Evolutionary conservation across 2,888 invertebrate genomes (phyloP), one percentile per base, ranked within the genome.

Genomic region (Odontothrips loti): DNA sequence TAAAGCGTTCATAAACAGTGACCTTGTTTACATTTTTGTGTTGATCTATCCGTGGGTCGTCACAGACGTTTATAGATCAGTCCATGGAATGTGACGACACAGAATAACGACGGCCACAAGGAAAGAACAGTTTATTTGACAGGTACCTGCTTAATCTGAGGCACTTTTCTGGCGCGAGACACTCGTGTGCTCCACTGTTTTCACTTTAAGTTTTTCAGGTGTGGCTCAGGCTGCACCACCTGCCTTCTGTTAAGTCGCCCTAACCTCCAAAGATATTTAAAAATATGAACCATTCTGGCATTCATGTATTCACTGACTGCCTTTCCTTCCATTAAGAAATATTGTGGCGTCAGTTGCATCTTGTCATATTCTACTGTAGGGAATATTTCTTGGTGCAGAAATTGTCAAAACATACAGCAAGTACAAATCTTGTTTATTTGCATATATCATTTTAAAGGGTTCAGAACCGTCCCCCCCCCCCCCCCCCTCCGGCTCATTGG

Each of bases 21-120:
- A 68, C 68, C 68, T 68, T 68, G 23, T 68, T 68, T 68, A 68
- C 68, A 68, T 68, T 68, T 68, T 68, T 68, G 68, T 68, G 68
- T 68, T 68, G 68, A 68, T 68, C 68, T 68, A 23, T 23, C 68
- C 68, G 68, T 68, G 68, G 68, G 68, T 68, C 68, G 23, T n/a
- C 68, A 68, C 68, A 68, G n/a, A 68, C 68, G 68, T 20, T 68
- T 68, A 68, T 68, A 68, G 68, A 68, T 68, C 23, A 68, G 23
- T 68, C 27, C 68, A 23, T 68, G 68, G 68, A 68, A 68, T 68
- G 68, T 68, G n/a, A 9, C 68, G 68, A 23, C 23, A 68, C 3
- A 68, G 68, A 20, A 68, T 23, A 68, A 23, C 27, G 11, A n/a
- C 23, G 9, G 68, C 27, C 23, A 23, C 23, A 11, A 23, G 27